phyloP scores from a whole-genome alignment of 2,113 vertebrate genomes.

The Oreochromis tanganicae region DNA sequence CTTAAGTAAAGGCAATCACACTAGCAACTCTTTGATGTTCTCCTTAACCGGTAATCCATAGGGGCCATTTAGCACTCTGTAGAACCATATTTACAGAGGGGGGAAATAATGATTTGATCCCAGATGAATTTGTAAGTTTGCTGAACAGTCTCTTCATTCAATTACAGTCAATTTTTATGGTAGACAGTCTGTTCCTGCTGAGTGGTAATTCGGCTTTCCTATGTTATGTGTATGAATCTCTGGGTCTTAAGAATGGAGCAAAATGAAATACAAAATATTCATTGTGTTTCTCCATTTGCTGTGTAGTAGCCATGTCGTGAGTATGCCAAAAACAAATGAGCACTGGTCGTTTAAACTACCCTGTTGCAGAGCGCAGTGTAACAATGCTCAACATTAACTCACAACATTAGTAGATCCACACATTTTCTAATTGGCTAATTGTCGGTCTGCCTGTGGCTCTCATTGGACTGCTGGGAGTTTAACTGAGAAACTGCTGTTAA shows the following conservation, averaged over 20 bases:
- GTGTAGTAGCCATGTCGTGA: not conserved
- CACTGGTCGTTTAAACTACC: not conserved
- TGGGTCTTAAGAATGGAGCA: not conserved
- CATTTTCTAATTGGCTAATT: not conserved
- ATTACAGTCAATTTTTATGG: too few species aligned
- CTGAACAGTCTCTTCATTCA: too few species aligned
- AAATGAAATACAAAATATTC: not conserved
- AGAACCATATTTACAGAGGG: not conserved
- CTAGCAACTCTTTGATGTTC: not conserved
- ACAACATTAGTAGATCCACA: not conserved
- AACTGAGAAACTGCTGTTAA: not conserved
- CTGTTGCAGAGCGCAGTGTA: not conserved
- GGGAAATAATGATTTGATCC: too few species aligned
- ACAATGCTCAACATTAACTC: not conserved
- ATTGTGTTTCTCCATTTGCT: not conserved
- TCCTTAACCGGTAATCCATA: not conserved
- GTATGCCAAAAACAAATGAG: not conserved
- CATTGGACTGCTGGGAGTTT: not conserved
- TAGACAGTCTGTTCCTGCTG: not conserved
- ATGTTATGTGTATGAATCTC: not conserved
- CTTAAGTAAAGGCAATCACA: not conserved
- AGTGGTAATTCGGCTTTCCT: fast-evolving
- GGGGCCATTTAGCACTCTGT: not conserved
- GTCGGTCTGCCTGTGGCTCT: not conserved
- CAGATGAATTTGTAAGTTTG: too few species aligned